A percentile compares a stretch with the other conserved stretches of the same genome.
Evolutionary conservation across 2,888 invertebrate species (phyloP).

Genomic region (Amblyteles armatorius): DNA sequence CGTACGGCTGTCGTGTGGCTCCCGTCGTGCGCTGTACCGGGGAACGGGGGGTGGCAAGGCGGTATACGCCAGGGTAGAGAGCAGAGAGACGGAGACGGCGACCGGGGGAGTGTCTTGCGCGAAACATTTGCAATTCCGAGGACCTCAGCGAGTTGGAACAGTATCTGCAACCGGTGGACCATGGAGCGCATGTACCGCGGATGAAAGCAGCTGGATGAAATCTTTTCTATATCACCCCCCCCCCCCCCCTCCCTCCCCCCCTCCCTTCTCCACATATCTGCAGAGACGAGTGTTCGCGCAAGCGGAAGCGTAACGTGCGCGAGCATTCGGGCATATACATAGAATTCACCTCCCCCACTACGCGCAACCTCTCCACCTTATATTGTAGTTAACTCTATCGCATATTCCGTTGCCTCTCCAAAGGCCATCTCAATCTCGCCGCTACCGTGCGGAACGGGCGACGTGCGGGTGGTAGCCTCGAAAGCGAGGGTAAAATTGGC

Average conservation of each 20-base stretch:
- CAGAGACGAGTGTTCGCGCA: background rate
- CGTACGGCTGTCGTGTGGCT: slow-evolving; percentile 59
- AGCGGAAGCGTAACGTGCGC: background rate
- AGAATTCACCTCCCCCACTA: background rate
- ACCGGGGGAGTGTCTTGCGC: slow-evolving; percentile 61
- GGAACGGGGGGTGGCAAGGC: slow-evolving; percentile 31
- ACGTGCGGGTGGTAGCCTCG: background rate
- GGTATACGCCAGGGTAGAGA: slow-evolving; percentile 23
- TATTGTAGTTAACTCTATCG: slow-evolving; percentile 17
- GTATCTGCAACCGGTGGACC: slow-evolving; percentile 41
- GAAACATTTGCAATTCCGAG: slow-evolving; percentile 80
- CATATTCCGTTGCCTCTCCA: background rate
- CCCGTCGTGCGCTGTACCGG: slow-evolving; percentile 59
- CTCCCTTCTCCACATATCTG: background rate
- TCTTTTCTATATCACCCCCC: slow-evolving; percentile 27
- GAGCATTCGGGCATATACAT: background rate
- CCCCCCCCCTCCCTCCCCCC: no score
- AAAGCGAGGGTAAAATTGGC: slow-evolving; percentile 1
- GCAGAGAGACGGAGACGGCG: background rate
- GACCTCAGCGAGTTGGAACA: slow-evolving; percentile 43
- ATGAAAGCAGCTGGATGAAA: slow-evolving; percentile 51
- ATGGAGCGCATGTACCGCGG: slow-evolving; percentile 33
- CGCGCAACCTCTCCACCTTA: slow-evolving; percentile 2
- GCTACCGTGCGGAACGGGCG: background rate
- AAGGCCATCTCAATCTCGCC: slow-evolving; percentile 2